A percentile compares a stretch with the other conserved stretches of the same genome.
Evolutionary conservation across 53 echinoderm and acorn worm genomes (phyloP).

Genomic region (Holothuria leucospilota): DNA sequence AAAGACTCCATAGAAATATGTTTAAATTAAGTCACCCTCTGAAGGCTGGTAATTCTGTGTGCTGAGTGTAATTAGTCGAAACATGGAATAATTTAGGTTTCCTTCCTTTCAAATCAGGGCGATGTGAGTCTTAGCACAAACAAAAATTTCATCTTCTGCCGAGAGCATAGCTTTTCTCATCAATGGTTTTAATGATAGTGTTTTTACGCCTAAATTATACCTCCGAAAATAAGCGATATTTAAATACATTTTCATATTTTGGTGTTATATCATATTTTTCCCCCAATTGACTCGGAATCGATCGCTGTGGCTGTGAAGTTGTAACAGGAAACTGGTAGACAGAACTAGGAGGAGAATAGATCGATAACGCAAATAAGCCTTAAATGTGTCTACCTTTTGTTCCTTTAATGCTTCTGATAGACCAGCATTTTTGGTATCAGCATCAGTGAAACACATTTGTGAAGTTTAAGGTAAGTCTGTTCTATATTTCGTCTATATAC

Average conservation of each 20-base stretch:
- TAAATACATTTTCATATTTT: too few relatives aligned
- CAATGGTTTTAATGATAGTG: conserved; percentile 18
- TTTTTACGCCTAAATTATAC: background rate
- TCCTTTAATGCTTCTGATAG: conserved; percentile 26
- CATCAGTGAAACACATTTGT: background rate
- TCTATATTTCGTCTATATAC: too few relatives aligned
- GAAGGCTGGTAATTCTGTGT: too few relatives aligned
- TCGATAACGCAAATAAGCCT: conserved; percentile 7
- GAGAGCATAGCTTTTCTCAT: background rate
- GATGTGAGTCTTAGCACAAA: conserved; percentile 21
- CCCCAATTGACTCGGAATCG: background rate
- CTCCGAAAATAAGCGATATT: too few relatives aligned
- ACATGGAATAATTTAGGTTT: conserved; percentile 22
- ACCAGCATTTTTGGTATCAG: background rate
- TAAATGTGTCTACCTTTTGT: conserved; percentile 1
- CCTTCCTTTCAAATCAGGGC: conserved; percentile 4
- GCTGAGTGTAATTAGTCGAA: conserved; percentile 31
- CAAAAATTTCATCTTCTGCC: conserved; percentile 9
- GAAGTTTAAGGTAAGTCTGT: too few relatives aligned
- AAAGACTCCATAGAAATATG: too few relatives aligned
- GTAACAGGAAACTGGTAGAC: background rate
- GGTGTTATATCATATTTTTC: too few relatives aligned
- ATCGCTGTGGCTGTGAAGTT: background rate
- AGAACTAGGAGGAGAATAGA: background rate
- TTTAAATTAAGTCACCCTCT: too few relatives aligned